Evolutionary conservation across 2,797 vertebrate genomes (phyloP).

Genomic region (Bradypodion ventrale): DNA sequence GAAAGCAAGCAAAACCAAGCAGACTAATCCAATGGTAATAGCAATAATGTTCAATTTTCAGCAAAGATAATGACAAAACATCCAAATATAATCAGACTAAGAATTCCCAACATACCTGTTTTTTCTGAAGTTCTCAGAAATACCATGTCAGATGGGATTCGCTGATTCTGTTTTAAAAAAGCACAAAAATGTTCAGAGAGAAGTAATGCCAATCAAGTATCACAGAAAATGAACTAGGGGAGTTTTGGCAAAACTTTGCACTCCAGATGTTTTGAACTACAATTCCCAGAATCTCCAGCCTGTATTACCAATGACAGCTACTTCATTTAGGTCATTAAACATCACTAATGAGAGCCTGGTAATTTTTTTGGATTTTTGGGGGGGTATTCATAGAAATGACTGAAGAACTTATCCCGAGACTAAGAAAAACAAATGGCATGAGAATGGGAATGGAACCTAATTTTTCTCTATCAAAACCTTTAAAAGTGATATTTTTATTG

Average conservation of each 20-base stretch:
- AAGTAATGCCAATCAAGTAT: conserved; percentile 59
- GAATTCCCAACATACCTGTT: conserved; percentile 81
- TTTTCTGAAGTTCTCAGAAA: conserved; percentile 97
- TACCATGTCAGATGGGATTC: conserved; percentile 98
- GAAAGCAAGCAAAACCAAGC: background rate
- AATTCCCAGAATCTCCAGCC: too few species aligned
- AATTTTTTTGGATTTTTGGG: background rate
- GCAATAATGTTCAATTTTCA: background rate
- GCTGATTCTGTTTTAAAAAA: conserved; percentile 85
- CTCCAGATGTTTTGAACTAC: too few species aligned
- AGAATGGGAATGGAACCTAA: background rate
- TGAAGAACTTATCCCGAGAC: background rate
- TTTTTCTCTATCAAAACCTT: background rate
- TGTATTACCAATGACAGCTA: too few species aligned
- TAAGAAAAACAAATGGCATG: background rate
- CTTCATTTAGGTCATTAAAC: background rate
- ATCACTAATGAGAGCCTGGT: background rate
- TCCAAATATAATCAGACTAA: accelerated
- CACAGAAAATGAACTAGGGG: conserved; percentile 47
- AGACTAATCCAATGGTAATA: background rate
- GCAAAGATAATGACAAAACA: background rate
- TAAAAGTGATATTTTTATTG: background rate
- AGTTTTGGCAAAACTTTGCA: too few species aligned
- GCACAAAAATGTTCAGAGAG: conserved; percentile 18
- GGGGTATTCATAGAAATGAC: background rate